Evolutionary conservation across 1,140 invertebrate genomes (phyloP).

Genomic region (Chelonus insularis): DNA sequence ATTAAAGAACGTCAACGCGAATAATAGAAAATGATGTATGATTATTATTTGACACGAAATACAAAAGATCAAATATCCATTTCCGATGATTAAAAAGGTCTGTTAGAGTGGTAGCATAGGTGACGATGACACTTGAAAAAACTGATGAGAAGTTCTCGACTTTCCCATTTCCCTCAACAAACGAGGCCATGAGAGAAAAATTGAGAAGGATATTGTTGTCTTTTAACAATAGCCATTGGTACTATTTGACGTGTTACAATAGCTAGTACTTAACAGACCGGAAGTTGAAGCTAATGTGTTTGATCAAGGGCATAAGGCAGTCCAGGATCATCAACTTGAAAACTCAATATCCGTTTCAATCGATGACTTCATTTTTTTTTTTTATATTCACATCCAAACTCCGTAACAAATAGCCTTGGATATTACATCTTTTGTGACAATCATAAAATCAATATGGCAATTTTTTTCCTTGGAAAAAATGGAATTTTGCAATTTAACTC

Average conservation of each 20-base stretch:
- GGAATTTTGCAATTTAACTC: neutral
- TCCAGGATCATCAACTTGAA: slow-evolving; percentile 14
- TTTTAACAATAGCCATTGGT: slow-evolving; percentile 36
- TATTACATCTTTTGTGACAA: neutral
- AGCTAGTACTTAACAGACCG: slow-evolving; percentile 43
- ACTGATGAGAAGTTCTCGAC: slow-evolving; percentile 34
- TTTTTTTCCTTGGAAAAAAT: no score
- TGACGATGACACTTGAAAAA: slow-evolving; percentile 12
- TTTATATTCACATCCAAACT: neutral
- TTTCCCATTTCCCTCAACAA: slow-evolving; percentile 42
- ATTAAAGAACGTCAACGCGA: no score
- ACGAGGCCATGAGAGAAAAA: neutral
- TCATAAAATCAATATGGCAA: neutral
- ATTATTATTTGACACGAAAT: neutral
- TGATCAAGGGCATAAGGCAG: slow-evolving; percentile 38
- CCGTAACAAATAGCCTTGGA: neutral
- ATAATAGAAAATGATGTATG: neutral
- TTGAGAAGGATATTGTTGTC: slow-evolving; percentile 36
- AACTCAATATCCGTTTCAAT: slow-evolving; percentile 26
- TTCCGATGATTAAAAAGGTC: neutral
- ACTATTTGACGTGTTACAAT: slow-evolving; percentile 34
- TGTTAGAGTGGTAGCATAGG: neutral
- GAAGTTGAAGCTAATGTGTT: slow-evolving; percentile 52
- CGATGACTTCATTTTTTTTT: slow-evolving; percentile 14
- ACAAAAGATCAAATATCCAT: slow-evolving; percentile 11